phyloP scores from a whole-genome alignment of 2,113 vertebrate genomes.

The Merops nubicus region DNA sequence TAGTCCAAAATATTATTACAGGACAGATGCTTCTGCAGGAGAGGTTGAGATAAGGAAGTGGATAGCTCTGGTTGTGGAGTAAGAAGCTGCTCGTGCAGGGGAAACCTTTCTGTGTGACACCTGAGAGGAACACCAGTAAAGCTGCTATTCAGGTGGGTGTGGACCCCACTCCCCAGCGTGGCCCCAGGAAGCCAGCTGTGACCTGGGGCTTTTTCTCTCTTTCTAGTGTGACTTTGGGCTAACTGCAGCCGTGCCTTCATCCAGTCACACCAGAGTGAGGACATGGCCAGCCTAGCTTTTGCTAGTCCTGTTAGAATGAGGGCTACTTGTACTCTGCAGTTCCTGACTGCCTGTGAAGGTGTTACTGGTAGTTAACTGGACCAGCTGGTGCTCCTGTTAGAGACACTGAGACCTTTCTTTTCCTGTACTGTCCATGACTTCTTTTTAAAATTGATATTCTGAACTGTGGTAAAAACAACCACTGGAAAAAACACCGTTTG shows the following conservation, averaged over 20 bases:
- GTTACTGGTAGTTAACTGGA: not conserved
- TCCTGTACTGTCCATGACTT: not conserved
- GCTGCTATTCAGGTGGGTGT: not conserved
- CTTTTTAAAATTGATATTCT: not conserved
- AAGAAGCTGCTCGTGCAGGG: not conserved
- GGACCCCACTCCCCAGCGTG: too few relatives aligned
- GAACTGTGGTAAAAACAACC: not conserved
- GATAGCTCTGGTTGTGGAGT: accelerated
- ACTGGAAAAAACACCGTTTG: not conserved
- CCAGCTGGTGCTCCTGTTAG: not conserved
- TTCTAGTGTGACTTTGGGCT: not conserved
- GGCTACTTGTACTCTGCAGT: not conserved
- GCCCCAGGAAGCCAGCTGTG: too few relatives aligned
- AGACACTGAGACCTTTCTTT: not conserved
- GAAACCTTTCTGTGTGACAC: not conserved
- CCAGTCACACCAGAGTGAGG: not conserved
- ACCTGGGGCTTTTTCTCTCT: accelerated
- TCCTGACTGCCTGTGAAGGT: not conserved
- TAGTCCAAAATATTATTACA: too few relatives aligned
- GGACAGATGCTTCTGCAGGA: not conserved
- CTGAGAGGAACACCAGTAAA: not conserved
- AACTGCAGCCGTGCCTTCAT: not conserved
- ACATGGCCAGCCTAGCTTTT: accelerated
- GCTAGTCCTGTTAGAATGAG: not conserved
- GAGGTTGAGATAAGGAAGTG: accelerated